Evolutionary conservation across 2,113 vertebrate genomes (phyloP).

Genomic region (Malurus alboscapulatus): DNA sequence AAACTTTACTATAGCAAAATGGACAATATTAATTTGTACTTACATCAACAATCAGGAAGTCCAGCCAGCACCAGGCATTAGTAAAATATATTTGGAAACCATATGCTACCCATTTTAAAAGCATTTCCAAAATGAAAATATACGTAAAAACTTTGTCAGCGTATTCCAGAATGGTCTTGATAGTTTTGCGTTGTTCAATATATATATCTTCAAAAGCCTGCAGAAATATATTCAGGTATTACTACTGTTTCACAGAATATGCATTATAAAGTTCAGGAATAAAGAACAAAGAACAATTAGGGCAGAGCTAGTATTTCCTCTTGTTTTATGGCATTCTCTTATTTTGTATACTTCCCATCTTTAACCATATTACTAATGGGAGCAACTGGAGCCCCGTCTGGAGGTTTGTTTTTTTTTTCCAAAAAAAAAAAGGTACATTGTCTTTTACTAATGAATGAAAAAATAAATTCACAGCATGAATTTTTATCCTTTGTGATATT

Average conservation of each 20-base stretch:
- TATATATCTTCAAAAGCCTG: conserved; percentile 97
- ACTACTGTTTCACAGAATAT: neutral
- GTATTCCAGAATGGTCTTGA: conserved; percentile 90
- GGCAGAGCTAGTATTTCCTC: neutral
- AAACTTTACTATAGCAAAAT: neutral
- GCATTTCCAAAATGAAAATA: conserved; percentile 97
- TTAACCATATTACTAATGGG: neutral
- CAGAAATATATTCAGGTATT: neutral
- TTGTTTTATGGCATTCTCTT: neutral
- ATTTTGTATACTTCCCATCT: neutral
- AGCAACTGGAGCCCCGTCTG: neutral
- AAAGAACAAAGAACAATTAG: neutral
- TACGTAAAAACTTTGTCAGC: conserved; percentile 97
- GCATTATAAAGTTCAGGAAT: neutral
- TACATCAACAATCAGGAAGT: conserved; percentile 97
- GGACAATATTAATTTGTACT: neutral
- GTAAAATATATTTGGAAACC: conserved; percentile 98
- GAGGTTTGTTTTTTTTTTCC: too few relatives aligned
- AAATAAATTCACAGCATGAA: neutral
- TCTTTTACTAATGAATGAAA: neutral
- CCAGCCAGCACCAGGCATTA: conserved; percentile 98
- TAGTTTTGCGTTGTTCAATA: conserved; percentile 85
- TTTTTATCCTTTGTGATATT: neutral
- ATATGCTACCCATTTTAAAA: conserved; percentile 97
- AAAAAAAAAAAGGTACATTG: neutral